Evolutionary conservation across 2,888 invertebrate genomes (phyloP).

Genomic region (Ochropacha duplaris): DNA sequence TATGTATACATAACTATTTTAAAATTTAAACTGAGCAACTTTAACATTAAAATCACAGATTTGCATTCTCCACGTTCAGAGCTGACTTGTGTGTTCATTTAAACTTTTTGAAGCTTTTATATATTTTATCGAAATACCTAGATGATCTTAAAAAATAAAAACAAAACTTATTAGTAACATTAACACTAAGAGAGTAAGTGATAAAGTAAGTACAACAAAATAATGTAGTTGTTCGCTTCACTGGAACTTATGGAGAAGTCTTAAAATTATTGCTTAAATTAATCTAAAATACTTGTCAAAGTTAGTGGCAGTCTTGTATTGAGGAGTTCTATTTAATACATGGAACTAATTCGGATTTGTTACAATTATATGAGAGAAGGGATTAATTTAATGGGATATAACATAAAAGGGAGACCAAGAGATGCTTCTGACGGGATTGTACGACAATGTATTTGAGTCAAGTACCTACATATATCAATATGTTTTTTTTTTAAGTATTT

Average conservation of each 20-base stretch:
- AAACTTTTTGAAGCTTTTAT: conserved; percentile 17
- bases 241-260: conserved; percentile 50
- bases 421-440: not conserved
- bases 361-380: conserved; percentile 5
- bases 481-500: not conserved
- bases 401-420: conserved; percentile 3
- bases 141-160: conserved; percentile 28
- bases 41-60: conserved; percentile 63
- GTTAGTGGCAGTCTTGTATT: conserved; percentile 44
- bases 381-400: conserved; percentile 3
- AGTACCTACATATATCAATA: not conserved
- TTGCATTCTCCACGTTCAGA: conserved; percentile 21
- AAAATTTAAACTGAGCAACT: conserved; percentile 75
- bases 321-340: conserved; percentile 10
- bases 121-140: conserved; percentile 20
- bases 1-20: conserved; percentile 42
- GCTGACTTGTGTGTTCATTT: conserved; percentile 20
- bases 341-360: conserved; percentile 26
- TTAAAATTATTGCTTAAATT: conserved; percentile 30
- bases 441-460: not conserved
- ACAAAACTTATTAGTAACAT: conserved; percentile 29
- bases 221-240: conserved; percentile 47
- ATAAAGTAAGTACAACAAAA: conserved; percentile 59
- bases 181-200: conserved; percentile 23
- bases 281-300: conserved; percentile 48